phyloP scores from a whole-genome alignment of 2,888 invertebrate species.

The Drosophila quasianomalipes region DNA sequence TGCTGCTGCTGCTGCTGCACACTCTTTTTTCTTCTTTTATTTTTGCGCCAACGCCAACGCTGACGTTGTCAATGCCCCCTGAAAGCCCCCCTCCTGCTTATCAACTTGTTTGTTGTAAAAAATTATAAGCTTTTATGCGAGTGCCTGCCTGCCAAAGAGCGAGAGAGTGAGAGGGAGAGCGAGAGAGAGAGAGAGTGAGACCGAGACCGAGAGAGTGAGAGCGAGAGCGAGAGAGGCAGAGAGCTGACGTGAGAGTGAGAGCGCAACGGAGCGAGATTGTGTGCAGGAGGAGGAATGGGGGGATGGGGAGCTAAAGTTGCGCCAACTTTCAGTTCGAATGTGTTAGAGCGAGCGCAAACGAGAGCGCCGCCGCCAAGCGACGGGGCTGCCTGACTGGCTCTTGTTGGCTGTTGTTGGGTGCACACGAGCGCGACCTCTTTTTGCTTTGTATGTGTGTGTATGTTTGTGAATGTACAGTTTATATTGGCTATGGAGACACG shows the following conservation, averaged over 20 bases:
- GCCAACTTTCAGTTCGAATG: constrained; percentile 66
- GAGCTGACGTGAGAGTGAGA: constrained; percentile 56
- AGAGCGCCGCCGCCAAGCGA: constrained; percentile 71
- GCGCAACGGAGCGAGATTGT: constrained; percentile 30
- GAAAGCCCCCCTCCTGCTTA: constrained; percentile 36
- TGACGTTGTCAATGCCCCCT: constrained; percentile 48
- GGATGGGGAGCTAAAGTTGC: constrained; percentile 55
- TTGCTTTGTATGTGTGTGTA: constrained; percentile 41
- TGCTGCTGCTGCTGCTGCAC: constrained; percentile 9
- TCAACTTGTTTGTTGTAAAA: constrained; percentile 60
- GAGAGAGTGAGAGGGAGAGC: constrained; percentile 52
- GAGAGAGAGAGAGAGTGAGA: constrained; percentile 47
- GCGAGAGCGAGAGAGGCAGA: constrained; percentile 55
- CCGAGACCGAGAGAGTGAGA: constrained; percentile 44
- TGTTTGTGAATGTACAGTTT: constrained; percentile 65
- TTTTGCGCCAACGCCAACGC: constrained; percentile 42
- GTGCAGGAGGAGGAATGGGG: background rate
- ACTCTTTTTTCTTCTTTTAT: constrained; percentile 38
- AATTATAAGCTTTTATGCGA: constrained; percentile 47
- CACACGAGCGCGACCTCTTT: constrained; percentile 80
- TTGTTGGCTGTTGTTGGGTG: constrained; percentile 69
- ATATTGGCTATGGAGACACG: constrained; percentile 50
- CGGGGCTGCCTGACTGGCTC: constrained; percentile 59
- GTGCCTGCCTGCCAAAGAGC: constrained; percentile 32
- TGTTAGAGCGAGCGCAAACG: constrained; percentile 76